Conservation (phyloP, 2,888 invertebrate genomes). For the Halocaridina rubra region DNA sequence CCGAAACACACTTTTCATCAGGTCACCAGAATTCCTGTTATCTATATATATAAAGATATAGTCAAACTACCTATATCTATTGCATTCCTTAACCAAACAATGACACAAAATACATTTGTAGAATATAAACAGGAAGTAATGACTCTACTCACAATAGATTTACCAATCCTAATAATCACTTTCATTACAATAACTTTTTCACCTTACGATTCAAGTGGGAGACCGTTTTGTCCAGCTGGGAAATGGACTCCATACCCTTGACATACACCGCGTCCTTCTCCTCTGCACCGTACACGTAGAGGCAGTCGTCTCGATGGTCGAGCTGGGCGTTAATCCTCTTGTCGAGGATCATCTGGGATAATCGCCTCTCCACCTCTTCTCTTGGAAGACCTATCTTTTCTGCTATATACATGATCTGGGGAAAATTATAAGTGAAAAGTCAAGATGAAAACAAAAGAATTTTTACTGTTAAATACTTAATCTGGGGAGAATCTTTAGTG, state of each 20-base stretch:
- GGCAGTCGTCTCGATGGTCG: conserved; percentile 53
- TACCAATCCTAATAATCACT: not conserved
- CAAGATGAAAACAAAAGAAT: too few species aligned
- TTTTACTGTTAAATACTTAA: too few species aligned
- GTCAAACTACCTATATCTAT: not conserved
- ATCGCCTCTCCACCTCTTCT: conserved; percentile 43
- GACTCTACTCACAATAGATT: not conserved
- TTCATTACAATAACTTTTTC: conserved; percentile 52
- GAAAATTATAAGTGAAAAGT: too few species aligned
- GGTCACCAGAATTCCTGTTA: not conserved
- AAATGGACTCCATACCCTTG: conserved; percentile 15
- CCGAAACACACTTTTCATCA: not conserved
- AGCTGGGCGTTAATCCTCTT: conserved; percentile 44
- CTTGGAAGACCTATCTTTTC: conserved; percentile 35
- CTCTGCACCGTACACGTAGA: conserved; percentile 37
- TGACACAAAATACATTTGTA: not conserved
- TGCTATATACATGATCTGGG: conserved; percentile 42
- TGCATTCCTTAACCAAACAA: not conserved
- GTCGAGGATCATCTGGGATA: conserved; percentile 56
- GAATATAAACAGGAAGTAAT: not conserved
- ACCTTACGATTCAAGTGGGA: conserved; percentile 44
- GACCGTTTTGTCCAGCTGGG: conserved; percentile 39
- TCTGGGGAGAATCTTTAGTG: too few species aligned
- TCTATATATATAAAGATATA: not conserved
- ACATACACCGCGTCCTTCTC: conserved; percentile 31